phyloP scores from a whole-genome alignment of 2,797 vertebrate species.

The Pachyuromys duprasi region DNA sequence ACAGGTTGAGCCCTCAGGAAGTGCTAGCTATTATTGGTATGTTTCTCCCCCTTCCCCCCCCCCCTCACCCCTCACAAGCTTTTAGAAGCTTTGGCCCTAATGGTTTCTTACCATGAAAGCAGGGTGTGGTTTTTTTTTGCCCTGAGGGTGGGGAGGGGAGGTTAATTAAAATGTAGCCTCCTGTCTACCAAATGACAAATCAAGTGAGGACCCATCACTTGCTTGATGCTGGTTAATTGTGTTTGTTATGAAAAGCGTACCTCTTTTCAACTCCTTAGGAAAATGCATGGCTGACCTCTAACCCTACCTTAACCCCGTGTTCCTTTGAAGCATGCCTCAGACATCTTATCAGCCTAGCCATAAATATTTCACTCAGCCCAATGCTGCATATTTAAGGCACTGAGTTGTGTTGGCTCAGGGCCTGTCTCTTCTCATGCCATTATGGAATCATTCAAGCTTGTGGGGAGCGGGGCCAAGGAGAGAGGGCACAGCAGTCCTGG shows the following conservation, averaged over 20 bases:
- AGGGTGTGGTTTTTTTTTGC: neutral
- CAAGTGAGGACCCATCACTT: constrained; percentile 22
- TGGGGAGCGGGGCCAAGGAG: neutral
- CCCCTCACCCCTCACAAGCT: neutral
- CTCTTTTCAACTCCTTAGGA: neutral
- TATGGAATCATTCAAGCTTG: neutral
- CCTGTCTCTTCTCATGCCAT: neutral
- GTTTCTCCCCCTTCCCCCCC: neutral
- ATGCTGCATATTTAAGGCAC: constrained; percentile 28
- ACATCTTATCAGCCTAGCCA: neutral
- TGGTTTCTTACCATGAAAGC: neutral
- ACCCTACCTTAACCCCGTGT: neutral
- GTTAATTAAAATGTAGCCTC: constrained; percentile 36
- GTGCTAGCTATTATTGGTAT: neutral
- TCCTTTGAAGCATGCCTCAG: constrained; percentile 14
- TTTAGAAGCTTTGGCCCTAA: neutral
- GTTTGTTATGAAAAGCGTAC: constrained; percentile 1
- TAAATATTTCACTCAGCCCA: neutral
- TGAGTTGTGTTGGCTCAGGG: neutral
- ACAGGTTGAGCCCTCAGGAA: neutral
- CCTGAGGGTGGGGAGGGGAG: neutral
- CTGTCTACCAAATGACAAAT: neutral
- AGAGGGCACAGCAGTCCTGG: neutral
- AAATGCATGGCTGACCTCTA: neutral
- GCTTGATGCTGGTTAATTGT: neutral